These are phyloP conservation scores for Hoplostethus mediterraneus DNA, from an alignment of 2,797 vertebrate species.

Conservation along the genomic window DNA sequence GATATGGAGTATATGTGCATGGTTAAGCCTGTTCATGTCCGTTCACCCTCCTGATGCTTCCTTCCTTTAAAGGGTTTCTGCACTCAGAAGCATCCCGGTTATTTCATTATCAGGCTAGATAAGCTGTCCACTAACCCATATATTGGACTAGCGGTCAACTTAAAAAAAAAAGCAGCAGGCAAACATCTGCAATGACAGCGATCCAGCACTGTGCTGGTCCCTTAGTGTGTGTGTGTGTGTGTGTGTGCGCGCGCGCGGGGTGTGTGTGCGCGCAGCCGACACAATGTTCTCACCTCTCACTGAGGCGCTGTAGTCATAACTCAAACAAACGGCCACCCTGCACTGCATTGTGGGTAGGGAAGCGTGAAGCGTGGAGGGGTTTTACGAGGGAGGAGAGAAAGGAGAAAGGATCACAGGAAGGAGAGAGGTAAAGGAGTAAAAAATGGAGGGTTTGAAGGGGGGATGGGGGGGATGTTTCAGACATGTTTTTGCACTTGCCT, in stretches of 20 bases:
- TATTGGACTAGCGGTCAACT: slow-evolving; percentile 38
- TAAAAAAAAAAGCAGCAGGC: slow-evolving; percentile 41
- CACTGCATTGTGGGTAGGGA: slow-evolving; percentile 80
- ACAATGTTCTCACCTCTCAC: slow-evolving; percentile 70
- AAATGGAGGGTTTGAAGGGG: slow-evolving; percentile 18
- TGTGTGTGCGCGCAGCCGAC: slow-evolving; percentile 30
- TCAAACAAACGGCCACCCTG: slow-evolving; percentile 77
- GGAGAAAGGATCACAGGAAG: slow-evolving; percentile 51
- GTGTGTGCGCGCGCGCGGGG: slow-evolving; percentile 8
- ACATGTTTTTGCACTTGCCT: slow-evolving; percentile 19
- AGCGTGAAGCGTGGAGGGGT: slow-evolving; percentile 74
- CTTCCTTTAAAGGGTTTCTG: no score
- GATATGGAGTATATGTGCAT: no score
- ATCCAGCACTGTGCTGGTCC: slow-evolving; percentile 33
- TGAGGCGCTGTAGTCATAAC: slow-evolving; percentile 69
- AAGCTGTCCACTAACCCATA: not conserved
- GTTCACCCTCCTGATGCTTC: no score
- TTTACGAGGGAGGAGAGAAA: slow-evolving; percentile 74
- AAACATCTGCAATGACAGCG: slow-evolving; percentile 49
- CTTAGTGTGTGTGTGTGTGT: slow-evolving; percentile 14
- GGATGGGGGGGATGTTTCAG: not conserved
- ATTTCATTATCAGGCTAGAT: not conserved
- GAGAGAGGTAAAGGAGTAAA: slow-evolving; percentile 54
- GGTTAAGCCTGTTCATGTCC: no score
- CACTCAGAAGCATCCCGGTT: no score